Base-by-base conservation (phyloP, 2,797 vertebrate genomes). In the Phalloptychus januarius region DNA sequence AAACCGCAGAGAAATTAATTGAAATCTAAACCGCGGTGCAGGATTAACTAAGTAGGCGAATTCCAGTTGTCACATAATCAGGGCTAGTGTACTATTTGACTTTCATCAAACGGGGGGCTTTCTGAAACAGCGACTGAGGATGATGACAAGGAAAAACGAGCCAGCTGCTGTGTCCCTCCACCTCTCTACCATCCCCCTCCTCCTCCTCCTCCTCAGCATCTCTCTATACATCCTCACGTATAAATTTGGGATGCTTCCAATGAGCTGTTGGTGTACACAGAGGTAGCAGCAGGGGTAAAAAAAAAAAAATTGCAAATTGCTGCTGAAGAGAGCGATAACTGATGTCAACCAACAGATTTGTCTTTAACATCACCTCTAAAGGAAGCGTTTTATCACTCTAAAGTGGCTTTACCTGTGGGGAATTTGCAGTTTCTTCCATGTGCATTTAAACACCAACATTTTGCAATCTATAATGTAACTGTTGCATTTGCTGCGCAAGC, bases 21-120 rank as follows among this genome's bases (percentile, higher is more conserved):
- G 90, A 95, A 94, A 94, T 91, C 88, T 93, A 93, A 95, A 95
- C 92, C 91, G 85, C 75, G 88, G 89, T 85, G 89, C 87, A 86
- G 91, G 92, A 94, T 95, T 94, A 94, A 94, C 87, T 91, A 94
- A 94, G 90, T 94, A 94, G 93, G 94, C 94, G 93, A 95, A 95
- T 95, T 95, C 90, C 89, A 92, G 90, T 95, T 92, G 93, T 95
- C 94, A 93, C 90, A 92, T 94, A 94, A 95, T 93, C 93, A 85
- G 81, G 87, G 91, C 86, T 90, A 91, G 90, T 90, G 92, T 93
- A 91, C 90, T 92, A 84, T 95, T 95, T 95, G 94, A 94, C 93
- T 94, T 95, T 93, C 92, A 94, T 94, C 93, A 94, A 94, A 94
- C 82, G 89, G 88, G 87, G 85, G 88, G 85, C 87, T 91, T 91